Evolutionary conservation across 2,888 invertebrate species (phyloP).

Genomic region (Hemaris fuciformis): DNA sequence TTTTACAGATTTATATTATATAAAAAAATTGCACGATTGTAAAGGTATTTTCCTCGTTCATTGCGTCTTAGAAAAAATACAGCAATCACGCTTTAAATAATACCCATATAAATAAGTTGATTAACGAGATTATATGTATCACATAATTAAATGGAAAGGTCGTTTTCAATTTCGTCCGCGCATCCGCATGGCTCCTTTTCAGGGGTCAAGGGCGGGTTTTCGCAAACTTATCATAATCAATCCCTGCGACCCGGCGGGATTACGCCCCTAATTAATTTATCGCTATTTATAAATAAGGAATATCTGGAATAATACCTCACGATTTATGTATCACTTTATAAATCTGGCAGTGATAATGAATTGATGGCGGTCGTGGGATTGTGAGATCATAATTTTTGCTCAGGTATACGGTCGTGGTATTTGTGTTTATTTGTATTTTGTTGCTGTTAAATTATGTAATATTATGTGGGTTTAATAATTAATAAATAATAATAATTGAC

Average conservation of each 20-base stretch:
- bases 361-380: background rate
- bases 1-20: no score
- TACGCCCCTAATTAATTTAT: slow-evolving; percentile 17
- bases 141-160: slow-evolving; percentile 1
- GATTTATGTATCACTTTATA: background rate
- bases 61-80: no score
- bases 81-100: no score
- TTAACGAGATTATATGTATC: background rate
- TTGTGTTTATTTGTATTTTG: no score
- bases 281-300: slow-evolving; percentile 10
- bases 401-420: background rate
- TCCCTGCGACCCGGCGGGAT: slow-evolving; percentile 8
- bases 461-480: no score
- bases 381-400: background rate
- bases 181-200: background rate
- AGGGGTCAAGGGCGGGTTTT: background rate
- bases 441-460: no score
- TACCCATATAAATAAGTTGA: background rate
- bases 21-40: no score
- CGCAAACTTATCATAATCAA: slow-evolving; percentile 10
- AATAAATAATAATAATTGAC: no score
- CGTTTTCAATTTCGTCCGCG: background rate
- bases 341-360: background rate
- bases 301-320: background rate
- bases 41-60: no score